Evolutionary conservation across 2,797 vertebrate genomes (phyloP), one percentile per base, ranked within the genome.

Genomic region (Gastrophryne carolinensis): DNA sequence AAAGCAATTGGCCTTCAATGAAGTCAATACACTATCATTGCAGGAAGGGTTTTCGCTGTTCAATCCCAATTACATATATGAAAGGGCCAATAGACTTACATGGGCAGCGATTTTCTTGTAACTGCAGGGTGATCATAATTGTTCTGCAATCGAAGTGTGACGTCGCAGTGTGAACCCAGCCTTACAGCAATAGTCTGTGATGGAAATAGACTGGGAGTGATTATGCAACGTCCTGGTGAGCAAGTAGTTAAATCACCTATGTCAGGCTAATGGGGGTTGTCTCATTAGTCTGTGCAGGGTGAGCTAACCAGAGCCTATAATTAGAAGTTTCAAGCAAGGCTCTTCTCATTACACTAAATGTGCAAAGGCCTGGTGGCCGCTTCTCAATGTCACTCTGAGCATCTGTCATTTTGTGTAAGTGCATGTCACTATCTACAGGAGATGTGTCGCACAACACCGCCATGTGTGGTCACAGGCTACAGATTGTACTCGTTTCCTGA

Each of bases 401-500:
- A 73, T 58, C 54, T 68, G 73, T 69, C 56, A 56, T 34, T 24
- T 53, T 62, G 44, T 69, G 27, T 58, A 63, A 53, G 35, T 49
- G 30, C 27, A 19, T 21, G 17, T 47, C 21, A 47, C 23, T 60
- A 21, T 54, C 65, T 76, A 26, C 57, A 53, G 35, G 3, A 12
- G 15, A 37, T 35, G 6, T 50, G 3, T 34, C 24, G 17, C 23
- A 52, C 10, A 19, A 44, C 12, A 10, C 24, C 4, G 21, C 49
- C 52, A 49, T 24, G 15, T 69, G 27, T 68, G 5, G 15, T 23
- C 7, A 56, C 47, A 68, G 35, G 44, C 8, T 23, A 12, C 15
- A 47, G 13, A 15, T 17, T 32, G 24, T 7, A n/a, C 29, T n/a
- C n/a, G n/a, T n/a, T n/a, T n/a, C n/a, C n/a, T n/a, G n/a, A n/a